Percentiles rank a stretch among this genome's conserved stretches.
phyloP scores from a whole-genome alignment of 92 coral and sea anemone genomes.

The Chrysogorgia sp. region DNA sequence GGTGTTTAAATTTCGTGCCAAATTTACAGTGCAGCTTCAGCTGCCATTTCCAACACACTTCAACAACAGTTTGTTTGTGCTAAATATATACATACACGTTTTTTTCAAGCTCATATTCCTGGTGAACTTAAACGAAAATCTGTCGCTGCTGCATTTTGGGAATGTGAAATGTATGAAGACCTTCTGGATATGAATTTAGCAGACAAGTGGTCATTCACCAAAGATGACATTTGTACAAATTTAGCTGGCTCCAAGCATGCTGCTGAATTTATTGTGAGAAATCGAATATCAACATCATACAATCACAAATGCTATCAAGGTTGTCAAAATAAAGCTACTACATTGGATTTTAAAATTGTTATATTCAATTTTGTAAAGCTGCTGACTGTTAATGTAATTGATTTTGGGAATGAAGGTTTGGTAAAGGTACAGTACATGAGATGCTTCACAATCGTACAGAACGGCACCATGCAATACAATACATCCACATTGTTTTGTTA shows the following conservation, averaged over 20 bases:
- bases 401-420: constrained; percentile 53
- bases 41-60: too few relatives aligned
- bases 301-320: constrained; percentile 44
- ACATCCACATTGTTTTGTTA: too few relatives aligned
- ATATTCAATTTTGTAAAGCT: constrained; percentile 51
- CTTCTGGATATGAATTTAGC: constrained; percentile 33
- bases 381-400: constrained; percentile 54
- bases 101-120: constrained; percentile 43
- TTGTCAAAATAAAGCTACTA: constrained; percentile 57
- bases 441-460: too few relatives aligned
- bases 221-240: not conserved
- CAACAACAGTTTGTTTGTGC: too few relatives aligned
- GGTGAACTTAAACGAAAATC: constrained; percentile 53
- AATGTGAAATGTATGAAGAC: constrained; percentile 49
- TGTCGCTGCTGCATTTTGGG: constrained; percentile 58
- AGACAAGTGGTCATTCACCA: constrained; percentile 45
- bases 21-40: too few relatives aligned
- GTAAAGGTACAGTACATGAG: too few relatives aligned
- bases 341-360: constrained; percentile 62
- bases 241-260: constrained; percentile 46
- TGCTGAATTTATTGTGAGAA: constrained; percentile 38
- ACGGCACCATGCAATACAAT: too few relatives aligned
- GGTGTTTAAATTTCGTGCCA: too few relatives aligned
- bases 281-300: constrained; percentile 24
- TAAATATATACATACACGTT: too few relatives aligned